A percentile compares a stretch with the other conserved stretches of the same genome.
These are phyloP conservation scores for Cephus pulcher DNA, from an alignment of 2,888 invertebrate species.

Conservation along the genomic window DNA sequence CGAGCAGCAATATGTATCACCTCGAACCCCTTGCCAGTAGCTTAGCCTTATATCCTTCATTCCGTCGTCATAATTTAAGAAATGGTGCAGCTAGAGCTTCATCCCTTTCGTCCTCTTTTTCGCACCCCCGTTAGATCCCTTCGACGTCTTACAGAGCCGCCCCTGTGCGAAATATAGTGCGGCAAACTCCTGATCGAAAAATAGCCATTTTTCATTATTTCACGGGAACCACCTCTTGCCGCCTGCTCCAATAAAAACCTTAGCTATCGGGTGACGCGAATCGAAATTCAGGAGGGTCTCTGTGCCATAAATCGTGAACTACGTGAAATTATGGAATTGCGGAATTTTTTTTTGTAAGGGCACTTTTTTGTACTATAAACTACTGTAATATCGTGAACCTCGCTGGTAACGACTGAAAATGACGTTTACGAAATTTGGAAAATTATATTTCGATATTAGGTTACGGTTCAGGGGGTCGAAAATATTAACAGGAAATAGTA, in stretches of 20 bases:
- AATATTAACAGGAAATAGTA: neutral
- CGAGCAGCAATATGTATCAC: neutral
- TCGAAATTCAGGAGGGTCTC: neutral
- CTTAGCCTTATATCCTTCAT: neutral
- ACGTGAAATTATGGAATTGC: neutral
- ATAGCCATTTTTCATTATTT: neutral
- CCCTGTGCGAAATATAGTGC: neutral
- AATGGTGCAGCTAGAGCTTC: neutral
- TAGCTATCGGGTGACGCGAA: neutral
- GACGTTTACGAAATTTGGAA: neutral
- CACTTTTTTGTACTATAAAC: neutral
- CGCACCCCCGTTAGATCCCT: neutral
- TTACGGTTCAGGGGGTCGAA: neutral
- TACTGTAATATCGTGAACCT: neutral
- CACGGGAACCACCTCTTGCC: neutral
- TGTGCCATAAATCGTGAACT: neutral
- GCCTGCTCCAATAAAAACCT: neutral
- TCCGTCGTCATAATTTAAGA: constrained; percentile 1
- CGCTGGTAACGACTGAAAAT: neutral
- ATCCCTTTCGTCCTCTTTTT: neutral
- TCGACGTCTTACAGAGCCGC: neutral
- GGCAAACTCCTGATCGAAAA: neutral
- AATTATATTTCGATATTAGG: neutral
- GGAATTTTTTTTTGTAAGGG: neutral
- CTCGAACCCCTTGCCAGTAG: neutral